Conservation (phyloP, 2,888 invertebrate genomes). For the Drosophila meridionalis region DNA sequence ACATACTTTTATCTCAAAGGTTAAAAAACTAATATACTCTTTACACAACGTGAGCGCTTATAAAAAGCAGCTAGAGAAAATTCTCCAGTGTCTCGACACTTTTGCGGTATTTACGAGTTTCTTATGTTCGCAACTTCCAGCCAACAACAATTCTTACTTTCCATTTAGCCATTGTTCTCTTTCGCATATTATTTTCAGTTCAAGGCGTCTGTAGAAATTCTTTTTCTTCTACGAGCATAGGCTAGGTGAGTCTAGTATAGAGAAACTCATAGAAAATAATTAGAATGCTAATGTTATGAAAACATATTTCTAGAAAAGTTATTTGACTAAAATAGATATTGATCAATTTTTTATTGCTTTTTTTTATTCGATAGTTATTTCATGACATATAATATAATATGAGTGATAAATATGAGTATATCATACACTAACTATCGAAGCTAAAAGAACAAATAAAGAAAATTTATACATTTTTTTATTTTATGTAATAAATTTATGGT, state of each 20-base stretch:
- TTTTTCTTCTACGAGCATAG: constrained; percentile 3
- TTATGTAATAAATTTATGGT: too few relatives aligned
- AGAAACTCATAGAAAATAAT: not conserved
- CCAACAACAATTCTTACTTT: constrained; percentile 28
- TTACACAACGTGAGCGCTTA: not conserved
- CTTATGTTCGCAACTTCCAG: constrained; percentile 21
- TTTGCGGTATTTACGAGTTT: constrained; percentile 42
- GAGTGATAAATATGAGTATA: too few relatives aligned
- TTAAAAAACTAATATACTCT: not conserved
- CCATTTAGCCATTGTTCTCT: constrained; percentile 14
- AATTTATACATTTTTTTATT: too few relatives aligned
- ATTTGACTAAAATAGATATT: too few relatives aligned
- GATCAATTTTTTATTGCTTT: too few relatives aligned
- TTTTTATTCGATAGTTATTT: too few relatives aligned
- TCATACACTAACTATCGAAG: too few relatives aligned
- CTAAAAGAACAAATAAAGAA: too few relatives aligned
- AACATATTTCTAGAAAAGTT: not conserved
- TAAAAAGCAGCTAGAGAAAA: constrained; percentile 32
- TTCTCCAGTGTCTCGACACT: constrained; percentile 40
- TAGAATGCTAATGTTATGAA: not conserved
- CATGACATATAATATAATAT: too few relatives aligned
- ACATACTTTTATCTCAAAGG: too few relatives aligned
- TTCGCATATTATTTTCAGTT: constrained; percentile 20
- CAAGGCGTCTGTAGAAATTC: constrained; percentile 16
- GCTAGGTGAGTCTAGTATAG: not conserved